Base-by-base conservation (phyloP, 2,797 vertebrate species). In the Chelmon rostratus region DNA sequence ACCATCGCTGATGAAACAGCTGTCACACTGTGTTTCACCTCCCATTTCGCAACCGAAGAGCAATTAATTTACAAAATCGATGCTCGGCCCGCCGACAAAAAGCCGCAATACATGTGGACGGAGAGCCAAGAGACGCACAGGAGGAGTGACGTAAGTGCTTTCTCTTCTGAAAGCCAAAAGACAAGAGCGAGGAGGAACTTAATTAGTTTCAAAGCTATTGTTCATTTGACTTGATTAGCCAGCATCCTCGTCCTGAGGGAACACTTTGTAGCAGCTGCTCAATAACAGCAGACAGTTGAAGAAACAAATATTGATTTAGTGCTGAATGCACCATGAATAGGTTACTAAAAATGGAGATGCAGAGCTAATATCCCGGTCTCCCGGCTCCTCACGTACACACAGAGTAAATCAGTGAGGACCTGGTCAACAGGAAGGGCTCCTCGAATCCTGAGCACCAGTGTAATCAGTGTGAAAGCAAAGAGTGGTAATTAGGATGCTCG, bases 381-480 rank as follows among this genome's bases (percentile, higher is more conserved):
- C 68, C 2, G 12, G 52, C 40, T 80, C 72, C 78, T 89, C 93
- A 93, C 88, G 87, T 49, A 86, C 65, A 46, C 46, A 31, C 76
- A 78, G 42, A 84, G 84, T 70, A 83, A 89, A 87, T 86, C 84
- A 83, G 82, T 68, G 61, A 69, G 64, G 49, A 65, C 53, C 65
- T 28, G 47, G 85, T 86, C 87, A 91, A 92, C 90, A 94, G 92
- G 90, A 92, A 90, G 85, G 56, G 77, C 76, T 76, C 76, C 77
- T 81, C 65, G 83, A 79, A 78, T 73, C 73, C 84, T 46, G 58
- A 79, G 61, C 68, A 18, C 68, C 44, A 4, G 65, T 37, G 52
- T 78, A 90, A 89, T 91, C 82, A 83, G 44, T 73, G 78, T 71
- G 63, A 85, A 86, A 81, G 79, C 81, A 78, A 78, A 68, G 31